These are phyloP conservation scores for Protomyctophum bolini DNA, from an alignment of 2,113 vertebrate species.

Conservation along the genomic window DNA sequence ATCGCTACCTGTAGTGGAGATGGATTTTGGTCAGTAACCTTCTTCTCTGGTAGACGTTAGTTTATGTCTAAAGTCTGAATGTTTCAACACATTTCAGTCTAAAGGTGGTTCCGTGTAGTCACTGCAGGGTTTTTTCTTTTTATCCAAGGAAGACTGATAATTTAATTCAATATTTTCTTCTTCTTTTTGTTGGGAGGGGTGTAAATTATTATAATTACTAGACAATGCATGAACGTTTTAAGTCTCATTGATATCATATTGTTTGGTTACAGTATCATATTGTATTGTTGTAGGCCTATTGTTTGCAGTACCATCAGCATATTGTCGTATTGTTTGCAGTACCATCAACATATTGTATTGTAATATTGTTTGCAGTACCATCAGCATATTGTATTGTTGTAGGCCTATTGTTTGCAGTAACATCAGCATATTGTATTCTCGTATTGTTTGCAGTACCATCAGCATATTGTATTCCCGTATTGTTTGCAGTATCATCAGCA, in stretches of 20 bases:
- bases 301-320: background rate
- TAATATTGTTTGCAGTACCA: background rate
- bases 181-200: no score
- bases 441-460: background rate
- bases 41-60: background rate
- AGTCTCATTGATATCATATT: background rate
- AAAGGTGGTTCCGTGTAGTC: no score
- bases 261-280: no score
- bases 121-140: no score
- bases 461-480: background rate
- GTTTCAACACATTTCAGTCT: no score
- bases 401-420: background rate
- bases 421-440: background rate
- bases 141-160: no score
- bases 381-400: background rate
- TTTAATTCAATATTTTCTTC: no score
- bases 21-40: slow-evolving; percentile 89
- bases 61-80: no score
- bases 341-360: background rate
- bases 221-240: background rate
- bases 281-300: no score
- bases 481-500: background rate
- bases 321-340: background rate
- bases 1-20: slow-evolving; percentile 96
- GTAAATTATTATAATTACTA: no score